Evolutionary conservation across 2,113 vertebrate species (phyloP), one percentile per base, ranked within the genome.

Genomic region (Spermophilus dauricus): DNA sequence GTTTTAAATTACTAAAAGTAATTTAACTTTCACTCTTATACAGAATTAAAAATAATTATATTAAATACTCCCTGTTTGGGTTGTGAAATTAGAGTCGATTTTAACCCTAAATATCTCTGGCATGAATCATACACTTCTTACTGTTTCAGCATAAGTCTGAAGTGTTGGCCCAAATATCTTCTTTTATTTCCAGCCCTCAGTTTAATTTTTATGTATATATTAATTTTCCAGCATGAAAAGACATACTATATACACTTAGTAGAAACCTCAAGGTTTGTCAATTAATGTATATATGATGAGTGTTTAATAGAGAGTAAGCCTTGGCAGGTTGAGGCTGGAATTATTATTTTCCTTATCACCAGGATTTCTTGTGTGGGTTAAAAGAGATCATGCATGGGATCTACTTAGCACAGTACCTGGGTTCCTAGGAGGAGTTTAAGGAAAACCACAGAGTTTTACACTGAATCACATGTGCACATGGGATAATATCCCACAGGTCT

Each of bases 401-500:
- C 77, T 34, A 10, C 42, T 95, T 42, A 89, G 61, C 22, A 2
- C 1, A 9, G 78, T 24, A 8, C n/a, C n/a, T 65, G 30, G 16
- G 34, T 48, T 78, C 18, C 24, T 2, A 22, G 22, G 30, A 45
- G 37, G 11, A 75, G 13, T 5, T 14, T n/a, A 58, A 61, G 45
- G 42, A 73, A 82, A 73, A 26, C 10, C 65, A 34, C 0, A 2
- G 8, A 1, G 18, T 32, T 3, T 20, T 45, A 13, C 5, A 7
- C 17, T 11, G 22, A 18, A 34, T 48, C 34, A 2, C 14, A 24
- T 12, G 48, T 51, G 48, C 12, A 51, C 48, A 51, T 51, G 48
- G 13, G 67, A 39, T 42, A 24, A n/a, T 16, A 20, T 63, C 39
- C 39, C 20, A 3, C 8, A 24, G 22, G 18, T 10, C 45, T 9